A percentile compares a stretch with the other conserved stretches of the same genome.
Conservation (phyloP, 2,113 vertebrate genomes). For the Penelope pileata region DNA sequence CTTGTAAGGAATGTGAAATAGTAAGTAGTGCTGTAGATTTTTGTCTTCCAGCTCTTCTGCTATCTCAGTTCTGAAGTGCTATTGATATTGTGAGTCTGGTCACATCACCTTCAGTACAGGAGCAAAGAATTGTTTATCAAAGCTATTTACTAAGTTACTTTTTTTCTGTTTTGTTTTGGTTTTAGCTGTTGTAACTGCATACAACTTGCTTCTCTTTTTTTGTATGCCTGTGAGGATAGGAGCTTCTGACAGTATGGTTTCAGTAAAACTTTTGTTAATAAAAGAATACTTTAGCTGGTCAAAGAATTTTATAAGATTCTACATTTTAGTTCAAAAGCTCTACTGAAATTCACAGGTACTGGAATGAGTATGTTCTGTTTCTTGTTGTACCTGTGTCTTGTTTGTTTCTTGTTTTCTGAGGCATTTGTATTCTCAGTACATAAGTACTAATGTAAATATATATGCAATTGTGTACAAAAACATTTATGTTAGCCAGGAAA, state of each 20-base stretch:
- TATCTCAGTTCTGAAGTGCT: neutral
- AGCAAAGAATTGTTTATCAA: neutral
- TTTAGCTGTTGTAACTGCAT: neutral
- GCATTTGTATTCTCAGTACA: neutral
- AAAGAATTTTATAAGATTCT: neutral
- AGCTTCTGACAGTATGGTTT: neutral
- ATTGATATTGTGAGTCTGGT: neutral
- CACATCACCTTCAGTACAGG: neutral
- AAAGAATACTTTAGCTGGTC: neutral
- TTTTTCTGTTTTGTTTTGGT: neutral
- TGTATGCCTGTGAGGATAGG: neutral
- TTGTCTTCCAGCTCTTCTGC: neutral
- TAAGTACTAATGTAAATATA: neutral
- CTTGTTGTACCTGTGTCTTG: neutral
- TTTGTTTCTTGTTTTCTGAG: neutral
- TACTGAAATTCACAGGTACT: neutral
- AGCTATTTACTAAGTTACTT: neutral
- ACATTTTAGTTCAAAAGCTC: neutral
- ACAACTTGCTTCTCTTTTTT: neutral
- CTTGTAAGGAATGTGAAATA: conserved; percentile 96
- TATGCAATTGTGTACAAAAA: neutral
- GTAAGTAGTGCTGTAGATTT: conserved; percentile 79
- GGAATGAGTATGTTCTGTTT: neutral
- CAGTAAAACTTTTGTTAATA: neutral
- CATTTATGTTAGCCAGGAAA: neutral